Conservation (phyloP, 2,113 vertebrate species). For the Camelus dromedarius region DNA sequence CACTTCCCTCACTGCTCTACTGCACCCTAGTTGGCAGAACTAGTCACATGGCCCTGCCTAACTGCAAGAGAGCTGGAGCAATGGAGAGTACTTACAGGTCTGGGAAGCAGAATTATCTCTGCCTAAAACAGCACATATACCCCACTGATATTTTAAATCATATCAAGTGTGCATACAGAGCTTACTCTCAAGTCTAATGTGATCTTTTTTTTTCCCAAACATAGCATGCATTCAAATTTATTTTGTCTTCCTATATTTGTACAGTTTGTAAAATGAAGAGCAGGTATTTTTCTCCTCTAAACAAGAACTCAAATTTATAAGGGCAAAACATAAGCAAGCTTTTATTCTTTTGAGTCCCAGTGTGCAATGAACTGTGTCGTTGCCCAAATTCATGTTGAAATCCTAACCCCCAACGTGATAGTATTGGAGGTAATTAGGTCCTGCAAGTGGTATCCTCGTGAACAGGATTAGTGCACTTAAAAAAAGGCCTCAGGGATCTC, state of each 20-base stretch:
- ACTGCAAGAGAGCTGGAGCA: neutral
- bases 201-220: neutral
- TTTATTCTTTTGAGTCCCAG: neutral
- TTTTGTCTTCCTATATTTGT: neutral
- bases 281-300: neutral
- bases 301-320: neutral
- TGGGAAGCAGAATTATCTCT: neutral
- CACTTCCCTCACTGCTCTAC: neutral
- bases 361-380: neutral
- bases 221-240: neutral
- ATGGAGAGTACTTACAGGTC: neutral
- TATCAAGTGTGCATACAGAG: neutral
- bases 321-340: neutral
- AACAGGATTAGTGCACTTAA: neutral
- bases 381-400: neutral
- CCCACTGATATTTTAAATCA: neutral
- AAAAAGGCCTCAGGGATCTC: neutral
- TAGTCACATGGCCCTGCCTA: neutral
- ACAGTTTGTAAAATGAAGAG: neutral
- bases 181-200: neutral
- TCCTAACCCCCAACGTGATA: neutral
- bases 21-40: neutral
- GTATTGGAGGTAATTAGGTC: neutral
- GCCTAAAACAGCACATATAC: neutral
- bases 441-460: neutral